phyloP scores from a whole-genome alignment of 2,797 vertebrate species.

The Bovichtus diacanthus region DNA sequence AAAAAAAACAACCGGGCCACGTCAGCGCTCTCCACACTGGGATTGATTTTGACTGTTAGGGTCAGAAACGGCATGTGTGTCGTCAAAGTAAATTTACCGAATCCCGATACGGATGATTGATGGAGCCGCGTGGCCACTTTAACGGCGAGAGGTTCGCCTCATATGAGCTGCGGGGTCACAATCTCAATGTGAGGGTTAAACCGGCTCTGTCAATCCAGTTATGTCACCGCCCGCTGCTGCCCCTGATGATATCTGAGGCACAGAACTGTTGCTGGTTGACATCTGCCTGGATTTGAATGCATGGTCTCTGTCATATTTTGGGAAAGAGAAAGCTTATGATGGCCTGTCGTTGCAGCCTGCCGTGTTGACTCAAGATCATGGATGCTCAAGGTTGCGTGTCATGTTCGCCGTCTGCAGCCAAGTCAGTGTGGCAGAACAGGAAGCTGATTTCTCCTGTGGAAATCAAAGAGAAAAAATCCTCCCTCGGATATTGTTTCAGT shows the following conservation, averaged over 20 bases:
- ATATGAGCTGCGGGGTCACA: conserved; percentile 22
- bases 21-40: conserved; percentile 30
- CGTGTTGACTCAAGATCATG: conserved; percentile 2
- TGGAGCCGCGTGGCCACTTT: neutral
- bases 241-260: neutral
- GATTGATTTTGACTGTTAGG: conserved; percentile 31
- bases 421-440: conserved; percentile 9
- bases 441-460: conserved; percentile 30
- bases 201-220: conserved; percentile 38
- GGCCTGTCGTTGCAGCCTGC: conserved; percentile 9
- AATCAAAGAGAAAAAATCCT: conserved; percentile 37
- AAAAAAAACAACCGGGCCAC: conserved; percentile 56
- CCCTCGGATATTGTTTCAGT: neutral
- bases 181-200: conserved; percentile 44
- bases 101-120: conserved; percentile 20
- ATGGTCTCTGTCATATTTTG: conserved; percentile 26
- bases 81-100: conserved; percentile 17
- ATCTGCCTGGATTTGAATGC: conserved; percentile 37
- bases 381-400: conserved; percentile 19
- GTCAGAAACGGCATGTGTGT: neutral
- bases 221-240: conserved; percentile 23
- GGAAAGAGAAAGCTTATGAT: neutral
- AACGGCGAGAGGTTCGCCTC: neutral
- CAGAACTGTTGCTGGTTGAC: conserved; percentile 25
- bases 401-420: neutral